Evolutionary conservation across 2,888 invertebrate genomes (phyloP).

Genomic region (Drosophila falleni): DNA sequence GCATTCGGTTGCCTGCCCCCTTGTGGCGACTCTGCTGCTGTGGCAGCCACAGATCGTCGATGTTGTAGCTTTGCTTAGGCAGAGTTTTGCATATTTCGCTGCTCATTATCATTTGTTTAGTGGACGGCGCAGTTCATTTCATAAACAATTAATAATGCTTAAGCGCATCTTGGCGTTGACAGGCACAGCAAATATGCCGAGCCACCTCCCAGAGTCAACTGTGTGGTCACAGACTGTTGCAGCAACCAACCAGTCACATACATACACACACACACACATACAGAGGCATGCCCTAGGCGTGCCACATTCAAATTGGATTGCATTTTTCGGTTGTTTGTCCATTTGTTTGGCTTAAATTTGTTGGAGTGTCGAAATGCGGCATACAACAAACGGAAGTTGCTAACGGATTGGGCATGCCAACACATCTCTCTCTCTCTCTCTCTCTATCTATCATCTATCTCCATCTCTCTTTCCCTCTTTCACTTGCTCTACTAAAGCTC

Average conservation of each 20-base stretch:
- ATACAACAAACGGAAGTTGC: slow-evolving; percentile 72
- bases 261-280: slow-evolving; percentile 1
- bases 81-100: slow-evolving; percentile 71
- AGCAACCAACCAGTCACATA: slow-evolving; percentile 9
- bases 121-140: slow-evolving; percentile 75
- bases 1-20: slow-evolving; percentile 26
- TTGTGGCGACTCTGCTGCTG: background rate
- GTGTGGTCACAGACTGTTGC: slow-evolving; percentile 40
- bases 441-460: background rate
- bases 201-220: slow-evolving; percentile 48
- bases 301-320: slow-evolving; percentile 46
- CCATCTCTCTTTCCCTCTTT: background rate
- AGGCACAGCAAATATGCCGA: slow-evolving; percentile 61
- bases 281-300: background rate
- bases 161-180: slow-evolving; percentile 79
- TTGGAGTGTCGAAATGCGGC: slow-evolving; percentile 57
- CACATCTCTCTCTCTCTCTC: slow-evolving; percentile 14
- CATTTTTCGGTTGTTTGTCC: slow-evolving; percentile 61
- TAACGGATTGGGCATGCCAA: slow-evolving; percentile 58
- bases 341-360: slow-evolving; percentile 73
- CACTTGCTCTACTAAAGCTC: background rate
- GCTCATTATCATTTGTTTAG: slow-evolving; percentile 77
- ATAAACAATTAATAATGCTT: slow-evolving; percentile 79
- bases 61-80: slow-evolving; percentile 41
- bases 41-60: slow-evolving; percentile 30